A percentile compares a stretch with the other conserved stretches of the same genome.
phyloP scores from a whole-genome alignment of 2,113 vertebrate species.

The Prolemur simus region DNA sequence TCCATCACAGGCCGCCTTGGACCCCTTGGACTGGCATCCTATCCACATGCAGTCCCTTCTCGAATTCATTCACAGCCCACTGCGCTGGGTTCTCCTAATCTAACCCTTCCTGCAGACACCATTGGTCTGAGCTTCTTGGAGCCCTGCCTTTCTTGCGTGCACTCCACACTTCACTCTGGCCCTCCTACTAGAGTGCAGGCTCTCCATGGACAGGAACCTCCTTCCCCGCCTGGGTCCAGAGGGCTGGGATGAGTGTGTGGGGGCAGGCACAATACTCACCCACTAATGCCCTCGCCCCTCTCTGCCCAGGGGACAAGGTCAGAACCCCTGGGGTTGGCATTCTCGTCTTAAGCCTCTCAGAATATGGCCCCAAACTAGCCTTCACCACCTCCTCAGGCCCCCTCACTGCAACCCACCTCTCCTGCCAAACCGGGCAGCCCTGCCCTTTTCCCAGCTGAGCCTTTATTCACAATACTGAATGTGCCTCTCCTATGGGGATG shows the following conservation, averaged over 20 bases:
- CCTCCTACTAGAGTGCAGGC: neutral
- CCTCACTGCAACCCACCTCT: neutral
- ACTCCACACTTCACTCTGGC: neutral
- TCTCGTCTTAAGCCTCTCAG: neutral
- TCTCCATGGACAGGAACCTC: neutral
- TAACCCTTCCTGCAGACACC: neutral
- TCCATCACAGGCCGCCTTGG: neutral
- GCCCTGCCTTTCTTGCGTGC: neutral
- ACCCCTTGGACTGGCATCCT: neutral
- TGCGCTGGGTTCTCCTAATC: neutral
- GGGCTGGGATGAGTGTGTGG: neutral
- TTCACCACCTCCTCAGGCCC: neutral
- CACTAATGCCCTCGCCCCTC: neutral
- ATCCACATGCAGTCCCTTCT: neutral
- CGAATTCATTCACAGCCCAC: fast-evolving
- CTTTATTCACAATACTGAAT: neutral
- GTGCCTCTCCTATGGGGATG: neutral
- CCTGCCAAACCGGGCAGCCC: neutral
- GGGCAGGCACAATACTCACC: neutral
- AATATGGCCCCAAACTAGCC: neutral
- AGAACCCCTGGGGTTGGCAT: neutral
- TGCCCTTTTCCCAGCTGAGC: neutral
- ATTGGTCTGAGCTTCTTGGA: neutral
- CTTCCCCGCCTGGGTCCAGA: neutral
- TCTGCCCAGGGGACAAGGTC: neutral